Percentiles rank a stretch among this genome's conserved stretches.
phyloP scores from a whole-genome alignment of 2,797 vertebrate genomes.

The Glyptemys insculpta region DNA sequence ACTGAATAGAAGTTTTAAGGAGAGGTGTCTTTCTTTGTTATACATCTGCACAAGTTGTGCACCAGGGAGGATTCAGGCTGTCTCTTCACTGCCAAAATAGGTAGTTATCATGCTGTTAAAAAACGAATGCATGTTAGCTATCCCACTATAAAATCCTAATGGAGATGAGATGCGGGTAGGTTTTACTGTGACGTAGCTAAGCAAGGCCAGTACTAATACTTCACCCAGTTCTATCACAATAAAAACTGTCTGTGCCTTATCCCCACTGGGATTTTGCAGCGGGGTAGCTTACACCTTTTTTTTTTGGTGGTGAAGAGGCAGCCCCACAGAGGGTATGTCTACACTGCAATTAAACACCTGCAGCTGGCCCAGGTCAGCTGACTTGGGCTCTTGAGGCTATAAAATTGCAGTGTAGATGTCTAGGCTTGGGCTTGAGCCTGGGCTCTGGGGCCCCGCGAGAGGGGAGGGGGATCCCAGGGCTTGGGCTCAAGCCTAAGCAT shows the following conservation, averaged over 20 bases:
- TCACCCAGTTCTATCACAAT: neutral
- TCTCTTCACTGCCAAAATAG: neutral
- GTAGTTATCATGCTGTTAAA: too few species aligned
- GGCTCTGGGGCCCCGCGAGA: too few species aligned
- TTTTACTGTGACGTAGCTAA: neutral
- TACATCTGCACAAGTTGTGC: fast-evolving
- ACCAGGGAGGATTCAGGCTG: neutral
- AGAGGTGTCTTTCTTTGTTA: fast-evolving
- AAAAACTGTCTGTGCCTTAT: neutral
- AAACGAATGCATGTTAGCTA: neutral
- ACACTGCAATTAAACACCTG: neutral
- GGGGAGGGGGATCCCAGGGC: neutral
- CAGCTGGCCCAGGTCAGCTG: neutral
- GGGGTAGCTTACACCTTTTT: fast-evolving
- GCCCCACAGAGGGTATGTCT: fast-evolving
- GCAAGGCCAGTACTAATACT: neutral
- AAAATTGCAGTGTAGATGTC: neutral
- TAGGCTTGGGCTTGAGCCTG: neutral
- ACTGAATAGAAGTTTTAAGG: neutral
- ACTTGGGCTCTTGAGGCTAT: neutral
- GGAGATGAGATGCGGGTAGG: neutral
- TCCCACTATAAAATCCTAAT: fast-evolving
- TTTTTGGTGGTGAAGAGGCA: neutral
- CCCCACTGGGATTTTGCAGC: neutral
- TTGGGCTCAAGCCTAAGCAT: neutral